Conservation (phyloP, 37 sponge, comb jelly and placozoan species). For the Oscarella lobularis region DNA sequence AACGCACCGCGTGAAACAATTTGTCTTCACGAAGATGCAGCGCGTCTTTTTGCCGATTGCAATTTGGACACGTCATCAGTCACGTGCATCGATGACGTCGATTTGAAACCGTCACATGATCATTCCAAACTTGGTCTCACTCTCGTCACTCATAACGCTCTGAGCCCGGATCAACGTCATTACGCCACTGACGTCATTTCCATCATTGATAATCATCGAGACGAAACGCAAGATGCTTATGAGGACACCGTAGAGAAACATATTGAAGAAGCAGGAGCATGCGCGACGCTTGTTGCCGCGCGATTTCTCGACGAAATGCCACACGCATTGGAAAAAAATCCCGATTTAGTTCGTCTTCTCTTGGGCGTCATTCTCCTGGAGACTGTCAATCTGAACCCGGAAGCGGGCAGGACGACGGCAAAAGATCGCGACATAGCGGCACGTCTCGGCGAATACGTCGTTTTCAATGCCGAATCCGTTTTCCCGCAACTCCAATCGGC, state of each 20-base stretch:
- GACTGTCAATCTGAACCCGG: constrained; percentile 33
- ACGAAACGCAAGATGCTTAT: neutral
- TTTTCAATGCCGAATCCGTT: neutral
- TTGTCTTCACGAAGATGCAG: neutral
- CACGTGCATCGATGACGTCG: neutral
- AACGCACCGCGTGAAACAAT: neutral
- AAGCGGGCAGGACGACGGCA: constrained; percentile 24
- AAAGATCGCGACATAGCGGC: constrained; percentile 28
- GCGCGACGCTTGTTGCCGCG: constrained; percentile 46
- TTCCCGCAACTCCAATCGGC: neutral
- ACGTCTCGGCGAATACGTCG: neutral
- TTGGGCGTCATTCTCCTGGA: constrained; percentile 55
- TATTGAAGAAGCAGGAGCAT: constrained; percentile 52
- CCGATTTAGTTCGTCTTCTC: constrained; percentile 21
- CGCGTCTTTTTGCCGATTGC: neutral
- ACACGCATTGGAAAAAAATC: constrained; percentile 1
- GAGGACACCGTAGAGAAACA: neutral
- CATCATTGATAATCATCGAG: constrained; percentile 47
- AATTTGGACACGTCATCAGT: neutral
- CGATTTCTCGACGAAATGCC: constrained; percentile 2
- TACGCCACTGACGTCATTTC: constrained; percentile 13
- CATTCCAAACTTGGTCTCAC: constrained; percentile 9
- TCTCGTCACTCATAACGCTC: constrained; percentile 48
- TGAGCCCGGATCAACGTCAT: neutral
- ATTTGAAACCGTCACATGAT: neutral